Base-by-base conservation (phyloP, 2,888 invertebrate species). In the Oscheius sp. region DNA sequence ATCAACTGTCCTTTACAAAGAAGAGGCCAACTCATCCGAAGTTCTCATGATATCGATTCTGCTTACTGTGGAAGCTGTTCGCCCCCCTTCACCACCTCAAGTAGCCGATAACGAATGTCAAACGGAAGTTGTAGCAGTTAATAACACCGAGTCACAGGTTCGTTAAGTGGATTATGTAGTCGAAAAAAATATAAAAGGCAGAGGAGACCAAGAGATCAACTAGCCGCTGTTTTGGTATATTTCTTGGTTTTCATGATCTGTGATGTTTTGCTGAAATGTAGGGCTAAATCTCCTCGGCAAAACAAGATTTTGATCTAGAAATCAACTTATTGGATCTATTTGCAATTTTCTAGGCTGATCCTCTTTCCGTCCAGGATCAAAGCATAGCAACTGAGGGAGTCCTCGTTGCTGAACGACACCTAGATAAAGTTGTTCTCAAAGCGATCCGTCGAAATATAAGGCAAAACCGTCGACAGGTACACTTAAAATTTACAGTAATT, bases 1-100 rank as follows among this genome's bases (percentile, higher is more conserved):
- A 1, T 45, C 45, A n/a, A 61, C 61, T 15, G 45, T 61, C 10
- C 61, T 61, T 31, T 61, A 17, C 29, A 23, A 61, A n/a, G 61
- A 61, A 25, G 20, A n/a, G 2, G n/a, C n/a, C n/a, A 12, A 6
- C 33, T 10, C 2, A 6, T 15, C 31, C 3, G 25, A 37, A 33
- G 23, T 34, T 20, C 12, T 34, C 17, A 20, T 34, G 17, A 2
- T 55, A 1, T 33, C 55, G 37, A 34, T 55, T 3, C 12, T 55
- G 2, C 20, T 55, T 34, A 3, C 25, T 25, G 20, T 31, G n/a
- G 55, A 33, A 17, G 17, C n/a, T 3, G n/a, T 52, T n/a, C 52
- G 3, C 29, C 10, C 12, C 17, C 52, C 52, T 1, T 2, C 27
- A 29, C 52, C 52, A 25, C 12, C 27, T 15, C 23, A 20, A 10